Evolutionary conservation across 2,113 vertebrate genomes (phyloP), one percentile per base, ranked within the genome.

Genomic region (Paedocypris sp.): DNA sequence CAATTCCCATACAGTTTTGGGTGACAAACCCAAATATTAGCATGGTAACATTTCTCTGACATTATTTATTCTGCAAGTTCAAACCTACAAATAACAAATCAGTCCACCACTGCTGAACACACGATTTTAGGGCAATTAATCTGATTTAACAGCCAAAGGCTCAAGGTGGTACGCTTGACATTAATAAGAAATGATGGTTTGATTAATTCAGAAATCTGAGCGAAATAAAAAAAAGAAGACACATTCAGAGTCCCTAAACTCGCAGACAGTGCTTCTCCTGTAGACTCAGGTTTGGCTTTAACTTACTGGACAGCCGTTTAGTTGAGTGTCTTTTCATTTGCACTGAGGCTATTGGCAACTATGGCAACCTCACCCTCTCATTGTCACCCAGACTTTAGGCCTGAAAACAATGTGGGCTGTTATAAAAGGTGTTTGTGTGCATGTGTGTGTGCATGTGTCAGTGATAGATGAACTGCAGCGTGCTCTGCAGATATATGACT

Each of bases 401-500:
- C 52, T 42, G 35, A 45, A 68, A 63, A 58, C 45, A 68, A 63
- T 42, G 23, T 10, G 6, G 8, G 45, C 53, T 2, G 22, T 64
- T 64, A 41, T 64, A 38, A 60, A 64, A 39, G 47, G 54, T 52
- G 60, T 63, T 39, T 58, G 60, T 53, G 64, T 51, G 43, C 16
- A 26, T 50, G 33, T 33, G 35, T 62, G 45, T 48, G 35, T 16
- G 38, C 10, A 38, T 60, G 62, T 60, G 62, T 56, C 63, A 70
- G 50, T 65, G 58, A 66, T 62, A 66, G 68, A 70, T 70, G 57
- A 66, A 66, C 43, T 62, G 68, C 46, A 42, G 63, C 51, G 46
- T 66, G 58, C 68, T 62, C 57, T 61, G 57, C 62, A 57, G 67
- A 70, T 70, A 64, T 70, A 70, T 45, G 58, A 58, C 68, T 62